Evolutionary conservation across 1,140 invertebrate species (phyloP), one percentile per base, ranked within the genome.

Genomic region (Adoxophyes honmai): DNA sequence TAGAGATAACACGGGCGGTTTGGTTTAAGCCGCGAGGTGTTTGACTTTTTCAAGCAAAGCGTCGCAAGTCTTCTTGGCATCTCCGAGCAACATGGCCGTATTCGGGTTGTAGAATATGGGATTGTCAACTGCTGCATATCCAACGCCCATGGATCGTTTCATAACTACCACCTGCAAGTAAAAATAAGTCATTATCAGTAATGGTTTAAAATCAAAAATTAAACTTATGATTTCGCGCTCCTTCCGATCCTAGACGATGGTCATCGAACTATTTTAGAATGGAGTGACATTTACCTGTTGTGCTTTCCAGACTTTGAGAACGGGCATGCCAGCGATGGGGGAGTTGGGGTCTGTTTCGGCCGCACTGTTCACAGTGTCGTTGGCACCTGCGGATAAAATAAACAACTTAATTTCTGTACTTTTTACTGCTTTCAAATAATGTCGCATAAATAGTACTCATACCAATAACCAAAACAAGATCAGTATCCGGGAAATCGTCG

Each of bases 281-380:
- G 10, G 55, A n/a, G 14, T 28, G 21, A 28, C 6, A 3, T 2
- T 70, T 79, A 96, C 95, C 91, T 97, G 94, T 73, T 95, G 93
- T 1, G 95, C 90, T 64, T 94, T 93, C 96, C 96, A 98, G 0
- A 97, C 96, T 88, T 93, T 92, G 2, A 98, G 90, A 0, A 98
- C 96, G 10, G 96, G 96, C 96, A 98, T 98, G 55, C 96, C 96
- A 44, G 96, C 96, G 66, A 98, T 98, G 33, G 96, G 95, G 6
- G 95, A 97, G 76, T 97, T 91, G 3, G 96, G 96, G 83, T 98
- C 96, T 70, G 97, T 96, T 86, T 97, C 94, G 18, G 96, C 96
- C 8, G 96, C 96, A 53, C 95, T 96, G 90, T 98, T 98, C 1
- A 98, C 96, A 0, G 96, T 98, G 78, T 98, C 96, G 83, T 98